Evolutionary conservation across 2,888 invertebrate species (phyloP), one percentile per base, ranked within the genome.

Genomic region (Bombylius discolor): DNA sequence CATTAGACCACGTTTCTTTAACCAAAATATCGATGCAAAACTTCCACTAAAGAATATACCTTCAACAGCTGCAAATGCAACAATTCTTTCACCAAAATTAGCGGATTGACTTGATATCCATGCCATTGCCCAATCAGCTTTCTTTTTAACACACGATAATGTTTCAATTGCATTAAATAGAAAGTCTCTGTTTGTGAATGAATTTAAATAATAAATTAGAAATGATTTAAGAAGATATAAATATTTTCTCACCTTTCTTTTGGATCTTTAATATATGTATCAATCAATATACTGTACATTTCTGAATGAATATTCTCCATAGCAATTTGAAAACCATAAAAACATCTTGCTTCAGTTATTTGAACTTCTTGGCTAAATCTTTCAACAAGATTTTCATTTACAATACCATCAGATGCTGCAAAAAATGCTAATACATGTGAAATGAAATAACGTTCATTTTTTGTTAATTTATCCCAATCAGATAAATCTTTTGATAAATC

Each of bases 271-370:
- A 99, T 89, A 70, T 98, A 99, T 0, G 97, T 95, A 67, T 99
- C 96, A 69, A 99, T 99, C 4, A 99, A 81, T 56, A 96, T 78
- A 60, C 96, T 96, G 76, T 99, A 99, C 98, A 99, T 99, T 77
- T 99, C 99, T 0, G 97, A 97, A 72, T 99, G 99, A 8, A 99
- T 90, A 79, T 99, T 99, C 75, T 99, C 99, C 81, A 99, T 99
- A 7, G 98, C 96, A 58, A 98, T 91, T 77, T 99, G 99, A 72
- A 98, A 99, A 8, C 98, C 98, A 74, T 99, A 99, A 74, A 99
- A 99, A 72, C 89, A 99, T 48, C 98, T 81, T 0, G 99, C 99
- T 73, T 99, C 99, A 0, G 98, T 89, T 7, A 94, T 77, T 74
- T 97, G 94, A 4, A 99, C 97, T 75, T 98, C 98, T 66, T 97